phyloP scores from a whole-genome alignment of 2,888 invertebrate species.

The Boloria euphrosyne region DNA sequence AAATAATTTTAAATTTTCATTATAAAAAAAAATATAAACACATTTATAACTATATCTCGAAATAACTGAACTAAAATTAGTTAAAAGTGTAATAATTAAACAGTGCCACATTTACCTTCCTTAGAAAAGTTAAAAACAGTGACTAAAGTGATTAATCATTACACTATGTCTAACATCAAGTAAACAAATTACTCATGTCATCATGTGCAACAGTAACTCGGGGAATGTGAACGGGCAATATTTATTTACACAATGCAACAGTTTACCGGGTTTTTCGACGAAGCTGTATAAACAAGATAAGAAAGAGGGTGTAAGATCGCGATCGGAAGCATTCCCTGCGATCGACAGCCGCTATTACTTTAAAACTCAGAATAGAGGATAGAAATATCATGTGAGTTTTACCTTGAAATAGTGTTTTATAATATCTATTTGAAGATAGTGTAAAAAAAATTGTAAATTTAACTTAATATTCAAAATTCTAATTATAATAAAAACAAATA shows the following conservation, averaged over 20 bases:
- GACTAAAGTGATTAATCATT: conserved; percentile 48
- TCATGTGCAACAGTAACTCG: conserved; percentile 22
- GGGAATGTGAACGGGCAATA: conserved; percentile 23
- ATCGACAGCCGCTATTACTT: conserved; percentile 32
- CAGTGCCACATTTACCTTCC: too few relatives aligned
- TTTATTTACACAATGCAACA: conserved; percentile 33
- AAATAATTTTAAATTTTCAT: too few relatives aligned
- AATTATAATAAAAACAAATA: too few relatives aligned
- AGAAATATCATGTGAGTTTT: conserved; percentile 9
- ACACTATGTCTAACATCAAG: conserved; percentile 20
- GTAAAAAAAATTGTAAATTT: too few relatives aligned
- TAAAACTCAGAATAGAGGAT: conserved; percentile 1
- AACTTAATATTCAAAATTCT: too few relatives aligned
- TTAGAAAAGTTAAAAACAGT: conserved; percentile 35
- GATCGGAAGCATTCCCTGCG: conserved; percentile 35
- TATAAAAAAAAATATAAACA: too few relatives aligned
- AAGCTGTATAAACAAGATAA: conserved; percentile 29
- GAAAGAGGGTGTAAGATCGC: conserved; percentile 34
- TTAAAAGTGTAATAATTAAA: too few relatives aligned
- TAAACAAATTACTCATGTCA: conserved; percentile 27
- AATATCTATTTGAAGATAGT: too few relatives aligned
- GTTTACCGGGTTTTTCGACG: conserved; percentile 35
- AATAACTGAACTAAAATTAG: too few relatives aligned
- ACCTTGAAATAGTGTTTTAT: neutral
- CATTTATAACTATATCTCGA: too few relatives aligned